Percentiles rank a stretch among this genome's conserved stretches.
These are phyloP conservation scores for Anableps anableps DNA, from an alignment of 2,797 vertebrate species.

Conservation along the genomic window DNA sequence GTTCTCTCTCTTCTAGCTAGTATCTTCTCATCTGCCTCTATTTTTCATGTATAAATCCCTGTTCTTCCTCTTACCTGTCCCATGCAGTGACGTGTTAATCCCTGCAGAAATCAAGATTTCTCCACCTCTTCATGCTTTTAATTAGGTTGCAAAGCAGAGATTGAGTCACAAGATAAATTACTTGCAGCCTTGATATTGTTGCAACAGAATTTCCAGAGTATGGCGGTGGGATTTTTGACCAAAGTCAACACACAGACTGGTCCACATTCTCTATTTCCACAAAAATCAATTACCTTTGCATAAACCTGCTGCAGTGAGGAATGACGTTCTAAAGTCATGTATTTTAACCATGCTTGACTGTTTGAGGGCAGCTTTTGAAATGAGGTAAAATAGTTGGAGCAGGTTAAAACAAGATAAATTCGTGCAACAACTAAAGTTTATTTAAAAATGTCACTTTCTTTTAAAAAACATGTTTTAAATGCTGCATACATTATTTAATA, in stretches of 20 bases:
- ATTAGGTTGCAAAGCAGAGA: conserved; percentile 76
- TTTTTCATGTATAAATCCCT: conserved; percentile 65
- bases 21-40: conserved; percentile 57
- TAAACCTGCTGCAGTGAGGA: conserved; percentile 55
- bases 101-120: conserved; percentile 69
- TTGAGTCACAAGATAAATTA: conserved; percentile 77
- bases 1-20: conserved; percentile 55
- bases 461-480: not conserved
- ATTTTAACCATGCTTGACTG: conserved; percentile 33
- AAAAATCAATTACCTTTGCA: conserved; percentile 67
- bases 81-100: conserved; percentile 68
- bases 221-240: conserved; percentile 44
- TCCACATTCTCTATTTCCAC: conserved; percentile 57
- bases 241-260: conserved; percentile 40
- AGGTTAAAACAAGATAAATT: conserved; percentile 4
- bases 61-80: conserved; percentile 67
- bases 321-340: conserved; percentile 43
- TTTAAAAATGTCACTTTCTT: conserved; percentile 1
- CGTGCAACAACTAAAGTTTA: conserved; percentile 1
- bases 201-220: conserved; percentile 58
- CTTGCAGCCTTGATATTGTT: conserved; percentile 71
- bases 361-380: conserved; percentile 22
- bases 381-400: conserved; percentile 14
- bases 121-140: conserved; percentile 80
- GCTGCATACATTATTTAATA: not conserved